Conservation (phyloP, 2,113 vertebrate species). For the Origma solitaria region DNA sequence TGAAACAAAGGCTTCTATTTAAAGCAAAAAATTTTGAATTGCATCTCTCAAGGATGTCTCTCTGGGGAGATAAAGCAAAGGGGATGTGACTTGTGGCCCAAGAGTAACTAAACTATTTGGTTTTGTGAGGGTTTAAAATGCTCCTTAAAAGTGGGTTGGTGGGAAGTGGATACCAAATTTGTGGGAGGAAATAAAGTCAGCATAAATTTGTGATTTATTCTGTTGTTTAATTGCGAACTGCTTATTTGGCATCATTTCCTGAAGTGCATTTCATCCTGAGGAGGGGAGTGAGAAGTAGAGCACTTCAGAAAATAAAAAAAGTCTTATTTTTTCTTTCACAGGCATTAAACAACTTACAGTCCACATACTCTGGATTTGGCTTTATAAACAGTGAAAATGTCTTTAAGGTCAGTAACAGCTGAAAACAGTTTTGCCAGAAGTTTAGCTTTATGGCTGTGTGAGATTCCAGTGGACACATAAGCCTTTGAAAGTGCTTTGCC, state of each 20-base stretch:
- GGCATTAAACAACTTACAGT: constrained; percentile 97
- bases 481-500: neutral
- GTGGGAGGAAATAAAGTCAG: neutral
- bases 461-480: accelerated
- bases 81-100: neutral
- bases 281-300: neutral
- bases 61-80: neutral
- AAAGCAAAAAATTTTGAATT: neutral
- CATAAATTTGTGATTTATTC: neutral
- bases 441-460: neutral
- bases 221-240: neutral
- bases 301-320: neutral
- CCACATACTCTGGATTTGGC: constrained; percentile 91
- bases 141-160: neutral
- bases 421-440: neutral
- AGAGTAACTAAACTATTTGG: neutral
- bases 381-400: constrained; percentile 96
- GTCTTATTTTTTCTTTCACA: constrained; percentile 43
- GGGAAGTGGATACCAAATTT: neutral
- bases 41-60: neutral
- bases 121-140: neutral
- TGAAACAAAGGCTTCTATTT: neutral
- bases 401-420: constrained; percentile 79
- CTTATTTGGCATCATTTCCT: neutral
- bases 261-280: neutral